Conservation (phyloP, 64 coral and sea anemone genomes). For the Trachythela sp. region DNA sequence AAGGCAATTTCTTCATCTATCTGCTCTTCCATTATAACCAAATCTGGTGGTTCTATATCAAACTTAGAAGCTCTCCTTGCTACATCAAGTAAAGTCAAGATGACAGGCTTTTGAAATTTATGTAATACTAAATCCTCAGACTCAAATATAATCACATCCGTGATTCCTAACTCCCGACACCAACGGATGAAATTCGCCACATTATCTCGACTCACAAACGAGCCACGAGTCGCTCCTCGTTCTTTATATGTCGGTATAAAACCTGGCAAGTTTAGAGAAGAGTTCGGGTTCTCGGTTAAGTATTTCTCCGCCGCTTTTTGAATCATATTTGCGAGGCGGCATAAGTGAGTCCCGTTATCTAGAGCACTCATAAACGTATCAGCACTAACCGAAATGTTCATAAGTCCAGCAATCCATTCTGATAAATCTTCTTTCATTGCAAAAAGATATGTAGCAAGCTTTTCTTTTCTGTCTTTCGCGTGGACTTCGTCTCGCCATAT, state of each 20-base stretch:
- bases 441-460: neutral
- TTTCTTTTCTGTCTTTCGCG: neutral
- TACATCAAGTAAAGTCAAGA: neutral
- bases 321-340: constrained; percentile 17
- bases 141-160: constrained; percentile 13
- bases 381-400: neutral
- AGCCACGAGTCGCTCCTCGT: neutral
- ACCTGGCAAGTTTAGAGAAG: neutral
- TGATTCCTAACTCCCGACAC: neutral
- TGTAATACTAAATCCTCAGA: neutral
- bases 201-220: constrained; percentile 17
- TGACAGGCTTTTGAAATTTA: constrained; percentile 18
- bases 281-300: neutral
- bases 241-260: neutral
- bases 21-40: constrained; percentile 4
- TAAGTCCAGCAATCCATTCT: neutral
- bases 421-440: constrained; percentile 20
- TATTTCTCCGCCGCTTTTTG: constrained; percentile 3
- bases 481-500: neutral
- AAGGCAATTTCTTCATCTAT: constrained; percentile 13
- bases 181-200: constrained; percentile 7
- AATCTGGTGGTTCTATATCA: constrained; percentile 19
- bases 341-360: constrained; percentile 10
- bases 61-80: constrained; percentile 5
- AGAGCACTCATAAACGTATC: neutral